Evolutionary conservation across 2,113 vertebrate genomes (phyloP).

Genomic region (Puntigrus tetrazona): DNA sequence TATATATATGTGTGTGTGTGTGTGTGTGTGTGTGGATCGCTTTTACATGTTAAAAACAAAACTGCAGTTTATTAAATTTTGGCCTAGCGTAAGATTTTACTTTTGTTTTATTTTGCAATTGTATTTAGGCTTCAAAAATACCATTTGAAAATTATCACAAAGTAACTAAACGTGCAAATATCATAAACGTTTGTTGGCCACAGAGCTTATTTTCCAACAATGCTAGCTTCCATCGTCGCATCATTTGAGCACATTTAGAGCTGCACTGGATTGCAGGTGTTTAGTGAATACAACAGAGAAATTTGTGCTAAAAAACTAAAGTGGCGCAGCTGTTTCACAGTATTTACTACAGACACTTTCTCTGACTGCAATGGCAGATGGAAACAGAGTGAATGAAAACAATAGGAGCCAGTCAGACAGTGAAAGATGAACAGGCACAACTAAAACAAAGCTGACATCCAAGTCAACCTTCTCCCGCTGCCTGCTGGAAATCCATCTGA

Average conservation of each 20-base stretch:
- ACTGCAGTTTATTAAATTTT: too few species aligned
- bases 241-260: not conserved
- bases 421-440: not conserved
- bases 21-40: too few species aligned
- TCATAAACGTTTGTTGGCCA: not conserved
- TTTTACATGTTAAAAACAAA: not conserved
- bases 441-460: not conserved
- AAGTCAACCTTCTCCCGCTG: conserved; percentile 26
- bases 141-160: too few species aligned
- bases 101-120: too few species aligned
- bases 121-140: not conserved
- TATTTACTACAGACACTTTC: not conserved
- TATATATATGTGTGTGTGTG: too few species aligned
- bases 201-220: not conserved
- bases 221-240: too few species aligned
- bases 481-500: conserved; percentile 47
- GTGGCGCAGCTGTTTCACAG: not conserved
- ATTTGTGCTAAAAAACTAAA: conserved; percentile 3
- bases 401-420: not conserved
- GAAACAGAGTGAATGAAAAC: not conserved
- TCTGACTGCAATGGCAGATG: not conserved
- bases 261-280: not conserved
- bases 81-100: too few species aligned
- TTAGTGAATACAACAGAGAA: not conserved
- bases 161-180: too few species aligned